Conservation (phyloP, 2,797 vertebrate species). For the Loris lydekkerianus region DNA sequence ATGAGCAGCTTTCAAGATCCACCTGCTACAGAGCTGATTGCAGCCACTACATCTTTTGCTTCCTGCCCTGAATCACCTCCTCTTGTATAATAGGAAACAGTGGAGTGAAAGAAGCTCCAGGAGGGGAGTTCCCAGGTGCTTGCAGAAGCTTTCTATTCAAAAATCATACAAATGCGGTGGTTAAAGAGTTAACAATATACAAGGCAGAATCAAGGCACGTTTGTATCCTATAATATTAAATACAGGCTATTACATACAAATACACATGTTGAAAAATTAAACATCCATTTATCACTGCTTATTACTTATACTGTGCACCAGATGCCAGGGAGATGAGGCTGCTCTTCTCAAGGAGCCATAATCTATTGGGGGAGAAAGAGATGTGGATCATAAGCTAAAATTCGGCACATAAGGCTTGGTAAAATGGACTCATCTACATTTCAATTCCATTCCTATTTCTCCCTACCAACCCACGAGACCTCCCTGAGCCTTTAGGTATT, state of each 20-base stretch:
- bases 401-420: not conserved
- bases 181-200: slow-evolving; percentile 26
- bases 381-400: not conserved
- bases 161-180: not conserved
- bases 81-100: not conserved
- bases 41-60: not conserved
- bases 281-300: not conserved
- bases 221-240: not conserved
- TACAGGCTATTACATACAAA: not conserved
- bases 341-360: not conserved
- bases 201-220: not conserved
- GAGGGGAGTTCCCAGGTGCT: not conserved
- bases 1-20: not conserved
- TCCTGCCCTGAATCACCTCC: not conserved
- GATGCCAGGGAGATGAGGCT: not conserved
- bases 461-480: not conserved
- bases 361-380: not conserved
- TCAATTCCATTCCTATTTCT: not conserved
- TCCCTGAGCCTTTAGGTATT: not conserved
- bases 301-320: not conserved
- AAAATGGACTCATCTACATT: not conserved
- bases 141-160: not conserved
- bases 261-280: not conserved
- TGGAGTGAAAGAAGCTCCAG: not conserved
- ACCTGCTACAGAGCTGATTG: not conserved